phyloP scores from a whole-genome alignment of 2,113 vertebrate species.

The Notarius lentiginosus region DNA sequence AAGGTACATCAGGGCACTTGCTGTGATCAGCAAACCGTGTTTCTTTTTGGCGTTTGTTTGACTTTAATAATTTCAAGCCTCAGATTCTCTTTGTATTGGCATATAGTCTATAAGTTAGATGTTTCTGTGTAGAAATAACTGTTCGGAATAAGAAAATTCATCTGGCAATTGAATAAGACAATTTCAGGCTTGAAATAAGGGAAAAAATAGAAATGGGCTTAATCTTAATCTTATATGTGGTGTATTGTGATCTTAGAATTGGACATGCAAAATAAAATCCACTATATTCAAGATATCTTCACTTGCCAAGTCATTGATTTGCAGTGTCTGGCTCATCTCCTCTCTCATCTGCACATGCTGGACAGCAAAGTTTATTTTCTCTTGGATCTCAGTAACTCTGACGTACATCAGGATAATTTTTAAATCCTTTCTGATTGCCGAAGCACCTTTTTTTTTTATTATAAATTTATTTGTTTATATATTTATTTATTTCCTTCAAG shows the following conservation, averaged over 20 bases:
- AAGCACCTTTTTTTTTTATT: not conserved
- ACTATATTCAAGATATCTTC: not conserved
- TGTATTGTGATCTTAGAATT: not conserved
- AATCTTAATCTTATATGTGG: not conserved
- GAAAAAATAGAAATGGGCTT: not conserved
- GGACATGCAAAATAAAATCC: not conserved
- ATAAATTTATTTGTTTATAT: too few species aligned
- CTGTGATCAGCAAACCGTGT: too few species aligned
- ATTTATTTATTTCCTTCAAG: not conserved
- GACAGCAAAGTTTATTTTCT: not conserved
- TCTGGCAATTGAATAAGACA: not conserved
- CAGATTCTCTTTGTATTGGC: not conserved
- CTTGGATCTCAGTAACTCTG: not conserved
- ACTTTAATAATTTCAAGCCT: not conserved
- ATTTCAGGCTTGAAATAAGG: not conserved
- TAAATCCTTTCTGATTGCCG: not conserved
- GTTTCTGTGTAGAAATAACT: not conserved
- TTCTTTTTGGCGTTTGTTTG: too few species aligned
- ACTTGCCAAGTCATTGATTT: not conserved
- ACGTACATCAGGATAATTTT: not conserved
- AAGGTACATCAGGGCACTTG: too few species aligned
- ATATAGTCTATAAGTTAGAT: not conserved
- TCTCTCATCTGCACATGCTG: not conserved
- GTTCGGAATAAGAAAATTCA: not conserved
- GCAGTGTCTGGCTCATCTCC: not conserved